These are phyloP conservation scores for Lycophotia porphyrea DNA, from an alignment of 2,888 invertebrate genomes.

Conservation along the genomic window DNA sequence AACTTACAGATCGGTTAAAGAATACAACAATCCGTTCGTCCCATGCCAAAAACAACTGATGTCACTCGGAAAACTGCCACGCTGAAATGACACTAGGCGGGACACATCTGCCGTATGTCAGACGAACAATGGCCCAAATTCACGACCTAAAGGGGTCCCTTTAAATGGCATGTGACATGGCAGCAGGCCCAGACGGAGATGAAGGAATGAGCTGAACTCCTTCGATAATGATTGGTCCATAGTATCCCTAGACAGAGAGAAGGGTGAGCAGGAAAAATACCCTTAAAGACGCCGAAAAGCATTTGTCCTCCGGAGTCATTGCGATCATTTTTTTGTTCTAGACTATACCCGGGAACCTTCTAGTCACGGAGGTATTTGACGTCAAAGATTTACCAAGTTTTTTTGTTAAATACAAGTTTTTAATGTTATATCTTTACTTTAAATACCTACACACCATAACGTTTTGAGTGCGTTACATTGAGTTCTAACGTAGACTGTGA, in stretches of 20 bases:
- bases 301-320: too few species aligned
- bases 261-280: background rate
- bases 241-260: background rate
- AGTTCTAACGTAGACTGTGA: too few species aligned
- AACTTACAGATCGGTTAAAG: background rate
- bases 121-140: slow-evolving; percentile 1
- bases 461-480: too few species aligned
- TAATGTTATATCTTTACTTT: too few species aligned
- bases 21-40: background rate
- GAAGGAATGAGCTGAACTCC: background rate
- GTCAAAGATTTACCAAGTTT: too few species aligned
- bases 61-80: background rate
- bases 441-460: too few species aligned
- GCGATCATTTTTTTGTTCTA: too few species aligned
- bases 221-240: background rate
- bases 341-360: too few species aligned
- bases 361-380: too few species aligned
- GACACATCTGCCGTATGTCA: slow-evolving; percentile 3
- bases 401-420: too few species aligned
- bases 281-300: too few species aligned
- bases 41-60: background rate
- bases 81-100: background rate
- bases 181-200: background rate
- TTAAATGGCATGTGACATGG: background rate
- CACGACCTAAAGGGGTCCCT: background rate